Evolutionary conservation across 2,797 vertebrate species (phyloP), one percentile per base, ranked within the genome.

Genomic region (Enteromius viviparus): DNA sequence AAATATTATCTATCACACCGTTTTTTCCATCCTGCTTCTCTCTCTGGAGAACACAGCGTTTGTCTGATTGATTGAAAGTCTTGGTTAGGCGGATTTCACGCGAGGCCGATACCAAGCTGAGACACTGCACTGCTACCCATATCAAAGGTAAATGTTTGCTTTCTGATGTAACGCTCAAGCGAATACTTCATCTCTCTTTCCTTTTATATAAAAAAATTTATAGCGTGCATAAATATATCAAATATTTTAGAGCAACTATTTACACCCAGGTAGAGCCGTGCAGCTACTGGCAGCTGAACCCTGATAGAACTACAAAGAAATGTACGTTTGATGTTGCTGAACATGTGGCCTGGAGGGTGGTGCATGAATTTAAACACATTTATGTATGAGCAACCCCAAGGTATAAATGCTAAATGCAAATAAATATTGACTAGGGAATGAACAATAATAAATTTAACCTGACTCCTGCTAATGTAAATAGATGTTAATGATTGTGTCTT

Each of bases 21-120:
- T 77, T 64, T 62, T 58, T 32, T 64, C 53, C 53, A 60, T 76
- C 53, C 53, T 11, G 7, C 53, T 6, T 60, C 58, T 77, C 60
- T 32, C 58, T 64, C 76, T 12, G 10, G 37, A 77, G 75, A 77
- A 32, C 40, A 17, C 58, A 21, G 23, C 23, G 17, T 64, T 62
- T 64, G 76, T 77, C 58, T 64, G 58, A 77, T 64, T 64, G 76
- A 77, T 64, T 77, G 76, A 77, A 64, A 19, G 40, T 77, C 76
- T 47, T 64, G 76, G 23, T 77, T 62, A 45, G 76, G 64, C 2
- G 55, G 23, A 21, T 77, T 62, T 64, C 76, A 77, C 40, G 1
- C 9, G 55, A 62, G 40, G 58, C 75, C 1, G 40, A 77, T 62
- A 64, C 40, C 76, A 64, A 77, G 76, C 76, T 64, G 76, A 77